Evolutionary conservation across 2,888 invertebrate species (phyloP), one percentile per base, ranked within the genome.

Genomic region (Zelleria hepariella): DNA sequence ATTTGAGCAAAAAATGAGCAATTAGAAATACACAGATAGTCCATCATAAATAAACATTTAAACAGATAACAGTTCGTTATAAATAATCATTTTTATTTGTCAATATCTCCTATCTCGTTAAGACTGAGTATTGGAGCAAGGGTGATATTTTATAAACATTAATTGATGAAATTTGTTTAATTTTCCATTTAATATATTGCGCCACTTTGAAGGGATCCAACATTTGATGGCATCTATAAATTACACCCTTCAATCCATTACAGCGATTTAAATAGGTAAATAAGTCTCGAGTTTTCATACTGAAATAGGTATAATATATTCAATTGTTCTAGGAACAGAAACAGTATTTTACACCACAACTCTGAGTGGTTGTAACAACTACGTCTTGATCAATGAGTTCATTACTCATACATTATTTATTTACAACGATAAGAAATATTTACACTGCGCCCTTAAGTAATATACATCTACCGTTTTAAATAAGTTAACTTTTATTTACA

Each of bases 241-340:
- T 21, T 21, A 23, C 51, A 54, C 10, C 32, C 32, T 42, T 42
- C 15, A 15, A 15, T 42, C 15, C 32, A 4, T 42, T 42, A 42
- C 15, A 42, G 32, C 32, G 15, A 42, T 42, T 15, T 42, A 42
- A 42, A 42, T 42, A 15, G 32, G 27, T 10, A 20, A 53, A 24
- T 25, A n/a, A 55, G 55, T 20, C 21, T 55, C 26, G 21, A 10
- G 8, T 2, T 32, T 24, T 25, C 23, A 42, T 27, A 42, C 15
- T 42, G 32, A 42, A 42, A 42, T 42, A 42, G 32, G 32, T 42
- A 15, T 42, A n/a, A n/a, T 15, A 42, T 42, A 42, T 71, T 69
- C 71, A 68, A 71, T 71, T 72, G 86, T 86, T 86, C 85, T 86
- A 86, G 70, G 86, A 87, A 87, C 86, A 70, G 68, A 66, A 74